Conservation (phyloP, 64 coral and sea anemone species). For the Catalaphyllia jardinei region DNA sequence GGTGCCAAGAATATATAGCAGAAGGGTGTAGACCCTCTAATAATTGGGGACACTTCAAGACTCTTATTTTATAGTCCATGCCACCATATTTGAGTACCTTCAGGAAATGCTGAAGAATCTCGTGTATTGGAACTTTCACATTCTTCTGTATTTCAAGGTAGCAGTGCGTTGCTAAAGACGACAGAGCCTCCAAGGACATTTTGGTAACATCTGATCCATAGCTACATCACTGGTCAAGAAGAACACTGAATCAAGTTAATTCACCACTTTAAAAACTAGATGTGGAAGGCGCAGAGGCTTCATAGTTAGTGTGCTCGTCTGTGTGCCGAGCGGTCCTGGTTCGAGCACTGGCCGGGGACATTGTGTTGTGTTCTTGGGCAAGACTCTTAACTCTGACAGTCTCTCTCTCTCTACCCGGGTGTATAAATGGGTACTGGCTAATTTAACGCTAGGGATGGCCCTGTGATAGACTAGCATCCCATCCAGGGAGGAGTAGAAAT, state of each 20-base stretch:
- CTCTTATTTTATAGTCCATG: background rate
- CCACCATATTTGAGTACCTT: conserved; percentile 53
- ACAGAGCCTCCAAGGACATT: conserved; percentile 88
- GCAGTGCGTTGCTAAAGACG: conserved; percentile 65
- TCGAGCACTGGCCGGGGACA: too few relatives aligned
- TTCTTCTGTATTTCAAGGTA: conserved; percentile 66
- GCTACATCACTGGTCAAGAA: conserved; percentile 33
- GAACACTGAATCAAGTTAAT: background rate
- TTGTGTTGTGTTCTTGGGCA: too few relatives aligned
- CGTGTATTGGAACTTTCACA: conserved; percentile 25
- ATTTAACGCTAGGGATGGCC: too few relatives aligned
- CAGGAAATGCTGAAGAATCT: conserved; percentile 78
- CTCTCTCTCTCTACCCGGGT: too few relatives aligned
- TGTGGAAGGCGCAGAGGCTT: background rate
- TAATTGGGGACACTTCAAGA: background rate
- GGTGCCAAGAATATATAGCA: too few relatives aligned
- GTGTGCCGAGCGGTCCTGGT: too few relatives aligned
- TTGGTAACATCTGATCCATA: conserved; percentile 89
- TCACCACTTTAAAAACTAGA: background rate
- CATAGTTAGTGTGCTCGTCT: too few relatives aligned
- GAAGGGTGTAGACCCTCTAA: too few relatives aligned
- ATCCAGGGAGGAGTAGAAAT: too few relatives aligned
- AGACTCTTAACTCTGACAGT: too few relatives aligned
- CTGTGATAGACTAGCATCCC: too few relatives aligned
- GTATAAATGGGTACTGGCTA: too few relatives aligned